A percentile compares a stretch with the other conserved stretches of the same genome.
phyloP scores from a whole-genome alignment of 2,888 invertebrate species.

The Argyra leucocephala region DNA sequence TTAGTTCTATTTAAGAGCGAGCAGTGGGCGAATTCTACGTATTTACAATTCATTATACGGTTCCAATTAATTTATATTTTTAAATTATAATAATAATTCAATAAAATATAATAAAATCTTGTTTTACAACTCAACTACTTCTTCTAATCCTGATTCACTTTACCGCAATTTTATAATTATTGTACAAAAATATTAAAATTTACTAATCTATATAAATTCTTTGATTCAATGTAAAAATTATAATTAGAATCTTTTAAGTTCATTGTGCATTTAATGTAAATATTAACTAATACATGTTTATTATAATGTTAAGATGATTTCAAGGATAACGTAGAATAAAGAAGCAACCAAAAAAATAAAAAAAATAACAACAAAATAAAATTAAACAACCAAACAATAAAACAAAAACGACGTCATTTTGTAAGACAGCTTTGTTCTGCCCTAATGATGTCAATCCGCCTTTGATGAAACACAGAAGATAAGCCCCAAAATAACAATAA shows the following conservation, averaged over 20 bases:
- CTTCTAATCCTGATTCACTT: too few species aligned
- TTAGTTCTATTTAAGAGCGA: too few species aligned
- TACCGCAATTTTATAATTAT: too few species aligned
- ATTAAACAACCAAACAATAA: background rate
- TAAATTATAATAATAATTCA: too few species aligned
- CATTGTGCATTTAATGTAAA: background rate
- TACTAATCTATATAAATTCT: background rate
- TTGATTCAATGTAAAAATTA: background rate
- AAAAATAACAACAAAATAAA: background rate
- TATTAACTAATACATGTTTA: background rate
- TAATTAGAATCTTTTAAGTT: constrained; percentile 2
- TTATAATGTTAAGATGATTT: background rate
- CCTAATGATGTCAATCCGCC: constrained; percentile 6
- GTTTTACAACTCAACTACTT: too few species aligned
- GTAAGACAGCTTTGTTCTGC: background rate
- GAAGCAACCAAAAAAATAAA: background rate
- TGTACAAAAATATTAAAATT: too few species aligned
- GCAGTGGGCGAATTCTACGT: too few species aligned
- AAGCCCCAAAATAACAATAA: background rate
- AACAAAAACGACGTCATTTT: background rate
- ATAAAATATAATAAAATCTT: too few species aligned
- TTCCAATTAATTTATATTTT: too few species aligned
- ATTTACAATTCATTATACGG: too few species aligned
- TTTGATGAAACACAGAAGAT: background rate
- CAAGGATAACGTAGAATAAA: background rate